Conservation (phyloP, 1,140 invertebrate species). For the Cataglyphis hispanica region DNA sequence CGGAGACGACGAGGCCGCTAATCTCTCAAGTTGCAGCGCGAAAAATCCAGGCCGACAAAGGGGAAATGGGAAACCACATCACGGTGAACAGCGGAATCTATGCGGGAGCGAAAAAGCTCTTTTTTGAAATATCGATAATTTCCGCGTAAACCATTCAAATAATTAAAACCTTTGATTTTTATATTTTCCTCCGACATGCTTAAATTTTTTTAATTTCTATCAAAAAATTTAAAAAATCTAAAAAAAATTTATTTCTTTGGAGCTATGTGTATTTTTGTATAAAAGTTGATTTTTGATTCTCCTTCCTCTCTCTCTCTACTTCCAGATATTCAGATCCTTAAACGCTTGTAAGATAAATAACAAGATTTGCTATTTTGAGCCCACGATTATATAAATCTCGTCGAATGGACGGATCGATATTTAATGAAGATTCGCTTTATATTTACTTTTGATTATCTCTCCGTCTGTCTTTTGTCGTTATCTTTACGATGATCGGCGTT, state of each 20-base stretch:
- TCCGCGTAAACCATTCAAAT: slow-evolving; percentile 21
- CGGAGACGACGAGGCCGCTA: slow-evolving; percentile 69
- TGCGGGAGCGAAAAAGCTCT: background rate
- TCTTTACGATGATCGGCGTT: background rate
- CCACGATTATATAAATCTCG: background rate
- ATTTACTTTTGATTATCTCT: background rate
- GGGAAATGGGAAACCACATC: slow-evolving; percentile 59
- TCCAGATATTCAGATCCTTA: background rate
- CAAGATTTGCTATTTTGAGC: background rate
- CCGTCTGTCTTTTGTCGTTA: background rate
- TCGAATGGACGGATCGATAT: background rate
- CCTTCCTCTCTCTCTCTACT: background rate
- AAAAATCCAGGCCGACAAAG: slow-evolving; percentile 62
- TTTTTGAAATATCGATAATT: slow-evolving; percentile 30
- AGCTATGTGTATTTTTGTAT: too few relatives aligned
- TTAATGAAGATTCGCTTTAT: background rate
- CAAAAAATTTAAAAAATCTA: too few relatives aligned
- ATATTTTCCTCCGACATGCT: background rate
- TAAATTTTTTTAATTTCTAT: background rate
- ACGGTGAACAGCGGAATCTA: slow-evolving; percentile 15
- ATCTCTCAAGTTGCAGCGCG: slow-evolving; percentile 72
- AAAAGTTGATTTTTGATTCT: background rate
- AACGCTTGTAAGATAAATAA: background rate
- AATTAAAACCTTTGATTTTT: slow-evolving; percentile 2
- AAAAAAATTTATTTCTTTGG: background rate